Conservation (phyloP, 2,888 invertebrate genomes). For the Mesochorus sp. region DNA sequence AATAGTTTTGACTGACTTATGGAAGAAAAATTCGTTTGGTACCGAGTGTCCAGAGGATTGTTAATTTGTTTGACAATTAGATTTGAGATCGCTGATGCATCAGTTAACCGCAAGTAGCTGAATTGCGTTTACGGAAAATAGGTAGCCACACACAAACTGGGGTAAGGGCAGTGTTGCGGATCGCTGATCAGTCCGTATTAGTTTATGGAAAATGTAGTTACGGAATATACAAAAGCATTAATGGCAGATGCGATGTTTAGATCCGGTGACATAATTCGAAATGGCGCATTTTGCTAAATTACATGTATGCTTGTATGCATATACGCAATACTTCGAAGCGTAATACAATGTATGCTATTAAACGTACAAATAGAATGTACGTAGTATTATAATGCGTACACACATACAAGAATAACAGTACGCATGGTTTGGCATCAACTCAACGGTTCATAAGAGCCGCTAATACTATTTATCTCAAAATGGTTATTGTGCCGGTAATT, state of each 20-base stretch:
- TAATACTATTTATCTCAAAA: conserved; percentile 29
- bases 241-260: conserved; percentile 46
- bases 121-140: conserved; percentile 28
- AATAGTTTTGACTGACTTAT: too few relatives aligned
- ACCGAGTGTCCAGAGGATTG: neutral
- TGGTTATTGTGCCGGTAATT: conserved; percentile 40
- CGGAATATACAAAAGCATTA: conserved; percentile 43
- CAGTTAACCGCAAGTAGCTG: conserved; percentile 20
- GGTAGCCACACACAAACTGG: too few relatives aligned
- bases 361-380: conserved; percentile 19
- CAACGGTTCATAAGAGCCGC: conserved; percentile 19
- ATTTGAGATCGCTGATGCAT: conserved; percentile 38
- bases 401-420: conserved; percentile 25
- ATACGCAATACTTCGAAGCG: neutral
- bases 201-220: conserved; percentile 46
- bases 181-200: conserved; percentile 43
- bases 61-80: neutral
- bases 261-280: conserved; percentile 46
- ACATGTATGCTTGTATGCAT: neutral
- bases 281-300: conserved; percentile 24
- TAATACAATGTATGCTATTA: conserved; percentile 21
- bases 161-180: conserved; percentile 42
- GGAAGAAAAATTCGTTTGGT: too few relatives aligned
- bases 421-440: conserved; percentile 42
- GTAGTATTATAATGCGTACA: neutral